These are phyloP conservation scores for Tretioscincus oriximinensis DNA, from an alignment of 2,113 vertebrate genomes.

Conservation along the genomic window DNA sequence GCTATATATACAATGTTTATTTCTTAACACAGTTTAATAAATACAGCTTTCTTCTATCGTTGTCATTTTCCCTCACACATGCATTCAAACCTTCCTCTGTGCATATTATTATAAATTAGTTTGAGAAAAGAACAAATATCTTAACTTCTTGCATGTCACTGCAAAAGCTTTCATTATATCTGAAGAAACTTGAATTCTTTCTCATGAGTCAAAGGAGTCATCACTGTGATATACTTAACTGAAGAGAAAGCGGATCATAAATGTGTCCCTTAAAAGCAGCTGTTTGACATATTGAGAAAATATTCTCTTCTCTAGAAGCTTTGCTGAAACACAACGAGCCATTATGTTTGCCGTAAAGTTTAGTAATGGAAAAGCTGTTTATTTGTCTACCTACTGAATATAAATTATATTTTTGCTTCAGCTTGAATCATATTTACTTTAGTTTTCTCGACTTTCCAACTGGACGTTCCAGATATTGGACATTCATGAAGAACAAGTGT, in stretches of 20 bases:
- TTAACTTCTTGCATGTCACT: background rate
- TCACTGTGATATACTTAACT: constrained; percentile 12
- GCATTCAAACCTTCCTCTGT: background rate
- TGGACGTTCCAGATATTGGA: background rate
- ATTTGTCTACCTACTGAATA: constrained; percentile 12
- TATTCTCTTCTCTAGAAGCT: constrained; percentile 12
- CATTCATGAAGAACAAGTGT: too few relatives aligned
- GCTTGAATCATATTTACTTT: constrained; percentile 9
- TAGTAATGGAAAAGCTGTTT: constrained; percentile 10
- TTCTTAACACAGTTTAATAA: background rate
- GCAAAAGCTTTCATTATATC: background rate
- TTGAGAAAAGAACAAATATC: background rate
- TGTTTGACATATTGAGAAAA: constrained; percentile 27
- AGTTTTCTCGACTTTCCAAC: constrained; percentile 6
- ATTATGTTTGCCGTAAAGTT: constrained; percentile 23
- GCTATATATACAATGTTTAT: background rate
- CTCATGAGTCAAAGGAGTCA: constrained; percentile 2
- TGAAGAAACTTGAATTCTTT: constrained; percentile 1
- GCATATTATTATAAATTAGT: background rate
- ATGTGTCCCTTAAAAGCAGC: constrained; percentile 19
- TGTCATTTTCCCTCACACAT: background rate
- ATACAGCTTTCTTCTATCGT: background rate
- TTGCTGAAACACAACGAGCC: constrained; percentile 13
- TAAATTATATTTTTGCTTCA: background rate
- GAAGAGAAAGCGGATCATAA: constrained; percentile 27